Base-by-base conservation (phyloP, 2,113 vertebrate species). In the Pao palembangensis region DNA sequence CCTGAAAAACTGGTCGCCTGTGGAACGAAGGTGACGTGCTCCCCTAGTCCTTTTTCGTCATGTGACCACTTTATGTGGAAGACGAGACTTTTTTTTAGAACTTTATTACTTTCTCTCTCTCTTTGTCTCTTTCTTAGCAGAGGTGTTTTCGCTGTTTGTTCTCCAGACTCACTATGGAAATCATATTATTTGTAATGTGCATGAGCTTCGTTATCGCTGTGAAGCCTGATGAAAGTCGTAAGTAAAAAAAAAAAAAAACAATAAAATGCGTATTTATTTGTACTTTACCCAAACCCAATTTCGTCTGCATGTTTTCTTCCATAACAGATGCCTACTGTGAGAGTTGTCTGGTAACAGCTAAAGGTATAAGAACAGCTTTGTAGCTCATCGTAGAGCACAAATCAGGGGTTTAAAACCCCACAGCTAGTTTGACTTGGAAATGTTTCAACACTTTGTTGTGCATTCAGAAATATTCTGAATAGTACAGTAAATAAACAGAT, bases 291-390 rank as follows among this genome's bases (percentile, higher is more conserved):
- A 15, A 19, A 50, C 4, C 16, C 21, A 10, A 7, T 42, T 71
- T 63, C 13, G 17, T 38, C 58, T 8, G 49, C 42, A 12, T 65
- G 0, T 64, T 55, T 66, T 13, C 0, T 62, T 66, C 61, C 71
- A 12, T 42, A 20, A 67, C 81, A 90, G 87, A 81, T 14, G 44
- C 65, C 10, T 78, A 78, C 59, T 90, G 87, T 65, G 85, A 88
- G 56, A 88, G 73, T 67, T 89, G 88, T 67, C 64, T 90, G 10
- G 68, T 63, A 63, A 72, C 61, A 23, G 79, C 81, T 64, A 54
- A 44, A 67, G 87, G 86, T 88, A 77, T 19, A 54, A 42, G 21
- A 18, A 76, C 1, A 20, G 20, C 7, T 38, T 12, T 42, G 38
- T 10, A 44, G 4, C 48, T 50, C 54, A 15, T 23, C 16, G 58